Conservation (phyloP, 1,140 invertebrate species). For the Sesamia nonagrioides region DNA sequence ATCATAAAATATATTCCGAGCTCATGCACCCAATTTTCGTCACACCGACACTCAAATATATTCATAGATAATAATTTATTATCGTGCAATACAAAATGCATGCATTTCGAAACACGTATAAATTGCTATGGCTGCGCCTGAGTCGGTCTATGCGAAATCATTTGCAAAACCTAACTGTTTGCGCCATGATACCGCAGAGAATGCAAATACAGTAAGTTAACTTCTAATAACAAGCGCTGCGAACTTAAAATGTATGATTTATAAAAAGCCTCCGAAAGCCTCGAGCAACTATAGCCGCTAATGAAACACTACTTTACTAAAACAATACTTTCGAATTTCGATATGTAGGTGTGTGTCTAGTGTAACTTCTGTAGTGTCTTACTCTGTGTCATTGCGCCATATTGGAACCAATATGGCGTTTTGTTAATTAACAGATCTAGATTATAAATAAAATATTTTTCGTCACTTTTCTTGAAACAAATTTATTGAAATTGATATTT, state of each 20-base stretch:
- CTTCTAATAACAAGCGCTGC: background rate
- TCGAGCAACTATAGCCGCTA: background rate
- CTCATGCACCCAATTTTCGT: background rate
- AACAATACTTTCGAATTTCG: background rate
- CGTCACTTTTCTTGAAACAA: background rate
- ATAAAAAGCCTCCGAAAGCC: background rate
- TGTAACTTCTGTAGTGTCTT: background rate
- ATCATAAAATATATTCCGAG: background rate
- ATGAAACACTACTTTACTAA: no score
- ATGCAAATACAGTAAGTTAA: background rate
- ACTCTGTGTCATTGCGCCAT: background rate
- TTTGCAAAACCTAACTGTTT: constrained; percentile 49
- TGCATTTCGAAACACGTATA: constrained; percentile 49
- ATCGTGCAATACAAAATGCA: constrained; percentile 46
- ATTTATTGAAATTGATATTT: constrained; percentile 7
- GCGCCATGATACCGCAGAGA: constrained; percentile 13
- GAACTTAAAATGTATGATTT: background rate
- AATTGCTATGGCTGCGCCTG: constrained; percentile 35
- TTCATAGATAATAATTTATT: constrained; percentile 49
- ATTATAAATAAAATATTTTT: background rate
- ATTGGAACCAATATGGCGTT: background rate
- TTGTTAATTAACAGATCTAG: background rate
- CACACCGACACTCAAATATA: constrained; percentile 21
- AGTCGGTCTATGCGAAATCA: constrained; percentile 39
- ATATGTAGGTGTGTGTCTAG: background rate